Conservation (phyloP, 1,140 invertebrate genomes). For the Camponotus floridanus region DNA sequence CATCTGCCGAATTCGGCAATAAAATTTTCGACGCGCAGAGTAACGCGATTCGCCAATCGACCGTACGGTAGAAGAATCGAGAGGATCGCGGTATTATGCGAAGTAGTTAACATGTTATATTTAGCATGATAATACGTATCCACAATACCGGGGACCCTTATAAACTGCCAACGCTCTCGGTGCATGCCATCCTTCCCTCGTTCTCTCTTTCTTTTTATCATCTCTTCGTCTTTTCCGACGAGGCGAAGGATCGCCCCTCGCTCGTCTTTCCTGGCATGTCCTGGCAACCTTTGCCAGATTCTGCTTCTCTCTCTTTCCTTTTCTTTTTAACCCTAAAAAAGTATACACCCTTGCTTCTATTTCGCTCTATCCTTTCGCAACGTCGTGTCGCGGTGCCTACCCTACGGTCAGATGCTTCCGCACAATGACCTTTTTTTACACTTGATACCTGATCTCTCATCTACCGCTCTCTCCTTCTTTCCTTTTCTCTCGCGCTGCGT, state of each 20-base stretch:
- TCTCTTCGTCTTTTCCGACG: slow-evolving; percentile 28
- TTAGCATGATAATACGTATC: slow-evolving; percentile 86
- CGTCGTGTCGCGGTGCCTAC: slow-evolving; percentile 74
- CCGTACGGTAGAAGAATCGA: slow-evolving; percentile 66
- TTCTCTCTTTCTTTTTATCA: slow-evolving; percentile 49
- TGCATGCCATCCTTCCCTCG: slow-evolving; percentile 73
- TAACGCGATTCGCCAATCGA: slow-evolving; percentile 74
- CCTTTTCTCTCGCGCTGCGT: slow-evolving; percentile 56
- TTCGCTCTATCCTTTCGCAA: slow-evolving; percentile 60
- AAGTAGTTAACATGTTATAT: slow-evolving; percentile 87
- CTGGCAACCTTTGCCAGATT: slow-evolving; percentile 61
- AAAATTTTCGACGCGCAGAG: slow-evolving; percentile 71
- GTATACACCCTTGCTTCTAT: slow-evolving; percentile 40
- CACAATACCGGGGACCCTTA: slow-evolving; percentile 85
- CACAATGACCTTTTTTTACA: slow-evolving; percentile 82
- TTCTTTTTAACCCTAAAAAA: slow-evolving; percentile 27
- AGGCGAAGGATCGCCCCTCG: slow-evolving; percentile 36
- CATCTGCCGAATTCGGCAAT: slow-evolving; percentile 75
- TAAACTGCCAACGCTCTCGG: slow-evolving; percentile 85
- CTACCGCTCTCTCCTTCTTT: slow-evolving; percentile 64
- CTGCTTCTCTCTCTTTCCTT: slow-evolving; percentile 27
- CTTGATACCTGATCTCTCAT: slow-evolving; percentile 84
- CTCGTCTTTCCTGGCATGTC: slow-evolving; percentile 47
- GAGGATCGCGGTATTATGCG: slow-evolving; percentile 82
- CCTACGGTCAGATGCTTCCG: slow-evolving; percentile 84